Evolutionary conservation across 2,888 invertebrate species (phyloP).

Genomic region (Agonopterix heracliana): DNA sequence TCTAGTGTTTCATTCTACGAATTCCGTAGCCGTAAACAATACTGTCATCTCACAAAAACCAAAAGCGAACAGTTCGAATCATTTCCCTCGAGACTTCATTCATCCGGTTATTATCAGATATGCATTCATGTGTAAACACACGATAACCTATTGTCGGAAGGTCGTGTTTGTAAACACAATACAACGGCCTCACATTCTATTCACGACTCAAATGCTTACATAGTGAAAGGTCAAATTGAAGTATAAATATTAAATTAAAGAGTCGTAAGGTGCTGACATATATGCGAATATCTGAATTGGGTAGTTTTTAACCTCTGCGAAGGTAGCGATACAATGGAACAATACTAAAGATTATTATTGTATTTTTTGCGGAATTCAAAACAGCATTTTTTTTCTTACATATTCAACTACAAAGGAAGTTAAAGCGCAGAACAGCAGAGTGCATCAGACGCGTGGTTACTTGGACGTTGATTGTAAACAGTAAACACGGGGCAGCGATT

Average conservation of each 20-base stretch:
- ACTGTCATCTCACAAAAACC: slow-evolving; percentile 35
- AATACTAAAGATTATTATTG: too few species aligned
- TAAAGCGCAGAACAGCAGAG: too few species aligned
- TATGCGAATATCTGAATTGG: background rate
- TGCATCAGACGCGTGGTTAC: too few species aligned
- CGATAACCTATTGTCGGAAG: slow-evolving; percentile 55
- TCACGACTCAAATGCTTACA: slow-evolving; percentile 30
- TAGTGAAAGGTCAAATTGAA: slow-evolving; percentile 30
- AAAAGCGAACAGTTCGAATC: slow-evolving; percentile 27
- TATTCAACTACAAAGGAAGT: too few species aligned
- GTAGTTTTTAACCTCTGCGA: too few species aligned
- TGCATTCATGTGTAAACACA: slow-evolving; percentile 30
- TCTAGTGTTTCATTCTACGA: slow-evolving; percentile 61
- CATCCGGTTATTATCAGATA: slow-evolving; percentile 37
- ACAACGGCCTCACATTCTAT: slow-evolving; percentile 35
- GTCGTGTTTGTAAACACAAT: slow-evolving; percentile 57
- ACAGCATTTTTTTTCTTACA: too few species aligned
- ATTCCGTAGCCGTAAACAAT: slow-evolving; percentile 59
- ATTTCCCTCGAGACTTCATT: slow-evolving; percentile 36
- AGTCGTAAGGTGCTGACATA: background rate
- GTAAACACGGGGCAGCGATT: slow-evolving; percentile 55
- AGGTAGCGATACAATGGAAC: too few species aligned
- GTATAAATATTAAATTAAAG: background rate
- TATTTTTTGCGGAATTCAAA: too few species aligned
- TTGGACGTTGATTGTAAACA: slow-evolving; percentile 27